These are phyloP conservation scores for Laodelphax striatellus DNA, from an alignment of 1,140 invertebrate species.

Conservation along the genomic window DNA sequence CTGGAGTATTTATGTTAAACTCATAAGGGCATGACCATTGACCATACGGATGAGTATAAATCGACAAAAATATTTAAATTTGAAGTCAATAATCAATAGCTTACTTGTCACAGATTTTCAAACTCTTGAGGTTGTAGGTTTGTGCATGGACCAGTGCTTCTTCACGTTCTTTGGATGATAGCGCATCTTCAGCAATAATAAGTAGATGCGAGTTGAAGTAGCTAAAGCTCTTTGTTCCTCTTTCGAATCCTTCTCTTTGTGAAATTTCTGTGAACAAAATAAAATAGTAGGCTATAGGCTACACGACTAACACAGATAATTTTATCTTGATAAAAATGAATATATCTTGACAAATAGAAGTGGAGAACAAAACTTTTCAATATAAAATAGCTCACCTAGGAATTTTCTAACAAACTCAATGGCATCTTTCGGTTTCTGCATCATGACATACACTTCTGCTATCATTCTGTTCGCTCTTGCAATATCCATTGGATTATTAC, in stretches of 20 bases:
- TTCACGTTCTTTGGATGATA: neutral
- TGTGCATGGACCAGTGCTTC: neutral
- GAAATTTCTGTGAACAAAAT: neutral
- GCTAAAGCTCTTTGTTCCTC: neutral
- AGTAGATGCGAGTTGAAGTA: neutral
- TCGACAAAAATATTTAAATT: neutral
- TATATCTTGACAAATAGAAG: no score
- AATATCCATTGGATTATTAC: neutral
- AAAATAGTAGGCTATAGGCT: no score
- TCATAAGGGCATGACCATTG: neutral
- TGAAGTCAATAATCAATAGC: neutral
- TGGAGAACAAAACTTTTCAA: neutral
- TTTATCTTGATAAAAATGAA: no score
- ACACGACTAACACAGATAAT: no score
- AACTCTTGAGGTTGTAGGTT: neutral
- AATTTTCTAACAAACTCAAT: neutral
- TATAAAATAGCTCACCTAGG: neutral
- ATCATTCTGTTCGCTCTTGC: neutral
- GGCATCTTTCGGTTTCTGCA: neutral
- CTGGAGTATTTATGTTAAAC: no score
- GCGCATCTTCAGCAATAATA: neutral
- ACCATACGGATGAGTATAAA: neutral
- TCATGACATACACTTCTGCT: neutral
- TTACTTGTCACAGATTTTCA: neutral
- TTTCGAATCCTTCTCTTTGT: neutral